Base-by-base conservation (phyloP, 1,140 invertebrate genomes). In the Pseudomyrmex gracilis region DNA sequence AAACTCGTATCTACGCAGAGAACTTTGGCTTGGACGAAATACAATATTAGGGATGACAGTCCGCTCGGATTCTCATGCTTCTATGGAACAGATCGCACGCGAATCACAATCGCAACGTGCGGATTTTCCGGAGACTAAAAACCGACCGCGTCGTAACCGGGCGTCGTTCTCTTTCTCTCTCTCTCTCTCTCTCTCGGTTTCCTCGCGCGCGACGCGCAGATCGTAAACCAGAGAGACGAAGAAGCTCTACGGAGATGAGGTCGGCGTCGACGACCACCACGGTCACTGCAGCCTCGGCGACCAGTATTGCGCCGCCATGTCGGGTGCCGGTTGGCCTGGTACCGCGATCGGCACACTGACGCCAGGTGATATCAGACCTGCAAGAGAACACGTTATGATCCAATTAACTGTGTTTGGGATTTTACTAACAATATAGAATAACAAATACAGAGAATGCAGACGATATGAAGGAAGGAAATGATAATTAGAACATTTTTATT, bases 261-360 rank as follows among this genome's bases (percentile, higher is more conserved):
- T 93, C 90, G 91, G 90, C 89, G 90, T 92, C 85, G 90, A 89
- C 82, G 90, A 93, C 93, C 91, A 94, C 94, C 93, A 94, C 90
- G 93, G 93, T 95, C 95, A 96, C 95, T 96, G 96, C 51, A 96
- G 91, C 88, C 96, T 94, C 22, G 96, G 95, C 66, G 93, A 93
- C 96, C 96, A 96, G 88, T 96, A 96, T 90, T 96, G 96, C 78
- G 95, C 95, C 68, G 95, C 93, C 95, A 96, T 96, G 83, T 96
- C 96, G 55, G 93, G 93, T 71, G 94, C 94, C 43, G 95, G 94
- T 77, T 96, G 96, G 47, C 96, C 96, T 10, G 96, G 96, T 63
- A 96, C 96, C 87, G 96, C 96, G 49, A 97, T 95, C 9, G 96
- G 96, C 2, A 97, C 96, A 57, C 96, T 96, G n/a, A 97, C 95